Evolutionary conservation across 2,113 vertebrate species (phyloP).

Genomic region (Leiothrix lutea): DNA sequence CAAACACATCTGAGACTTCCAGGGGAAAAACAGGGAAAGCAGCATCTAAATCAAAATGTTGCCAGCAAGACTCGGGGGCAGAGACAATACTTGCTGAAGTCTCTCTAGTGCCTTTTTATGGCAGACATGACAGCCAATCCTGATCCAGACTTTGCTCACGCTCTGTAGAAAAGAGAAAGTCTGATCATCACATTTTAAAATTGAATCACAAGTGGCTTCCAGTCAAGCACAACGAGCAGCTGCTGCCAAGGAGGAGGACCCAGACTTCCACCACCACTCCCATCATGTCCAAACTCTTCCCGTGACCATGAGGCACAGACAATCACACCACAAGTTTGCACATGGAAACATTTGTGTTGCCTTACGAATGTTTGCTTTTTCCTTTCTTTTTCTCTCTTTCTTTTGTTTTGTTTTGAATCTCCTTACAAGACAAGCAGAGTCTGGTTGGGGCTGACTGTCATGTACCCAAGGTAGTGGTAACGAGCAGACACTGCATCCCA

Average conservation of each 20-base stretch:
- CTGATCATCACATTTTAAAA: conserved; percentile 83
- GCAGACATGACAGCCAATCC: conserved; percentile 88
- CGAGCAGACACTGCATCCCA: conserved; percentile 80
- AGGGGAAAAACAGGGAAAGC: conserved; percentile 32
- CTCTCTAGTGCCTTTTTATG: conserved; percentile 81
- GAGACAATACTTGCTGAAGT: conserved; percentile 83
- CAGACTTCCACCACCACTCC: conserved; percentile 61
- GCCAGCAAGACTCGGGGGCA: conserved; percentile 66
- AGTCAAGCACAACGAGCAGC: conserved; percentile 73
- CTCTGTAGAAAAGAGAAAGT: conserved; percentile 88
- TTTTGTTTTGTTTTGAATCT: conserved; percentile 35
- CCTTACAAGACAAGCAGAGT: conserved; percentile 78
- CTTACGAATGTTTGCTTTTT: conserved; percentile 50
- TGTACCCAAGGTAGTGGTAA: conserved; percentile 85
- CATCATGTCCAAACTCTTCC: conserved; percentile 57
- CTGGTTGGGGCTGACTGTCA: conserved; percentile 84
- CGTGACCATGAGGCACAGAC: conserved; percentile 53
- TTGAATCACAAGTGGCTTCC: conserved; percentile 71
- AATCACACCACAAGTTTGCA: conserved; percentile 66
- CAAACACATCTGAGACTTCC: conserved; percentile 6
- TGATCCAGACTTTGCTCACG: conserved; percentile 87
- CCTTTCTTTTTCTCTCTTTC: background rate
- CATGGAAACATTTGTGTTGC: conserved; percentile 60
- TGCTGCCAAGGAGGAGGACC: conserved; percentile 69
- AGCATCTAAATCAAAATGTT: conserved; percentile 28